These are phyloP conservation scores for Spodoptera picta DNA, from an alignment of 2,888 invertebrate species.

Conservation along the genomic window DNA sequence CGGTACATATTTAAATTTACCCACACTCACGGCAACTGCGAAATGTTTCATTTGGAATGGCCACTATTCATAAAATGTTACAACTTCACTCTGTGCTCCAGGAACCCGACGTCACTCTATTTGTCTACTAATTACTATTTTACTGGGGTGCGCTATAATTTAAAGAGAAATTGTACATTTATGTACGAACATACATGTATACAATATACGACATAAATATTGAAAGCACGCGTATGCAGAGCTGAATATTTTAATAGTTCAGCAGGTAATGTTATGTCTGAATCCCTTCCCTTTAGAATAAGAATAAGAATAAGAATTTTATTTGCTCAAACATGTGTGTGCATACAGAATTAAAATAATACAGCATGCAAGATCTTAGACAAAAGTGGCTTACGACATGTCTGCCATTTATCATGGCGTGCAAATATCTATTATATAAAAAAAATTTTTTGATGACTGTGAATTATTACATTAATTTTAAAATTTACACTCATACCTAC, in stretches of 20 bases:
- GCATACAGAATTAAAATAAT: too few relatives aligned
- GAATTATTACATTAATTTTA: too few relatives aligned
- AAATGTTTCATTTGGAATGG: constrained; percentile 54
- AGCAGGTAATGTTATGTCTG: constrained; percentile 2
- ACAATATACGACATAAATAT: not conserved
- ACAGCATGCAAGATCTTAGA: too few relatives aligned
- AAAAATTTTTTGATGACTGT: too few relatives aligned
- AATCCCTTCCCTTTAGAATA: constrained; percentile 18
- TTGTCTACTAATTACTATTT: constrained; percentile 53
- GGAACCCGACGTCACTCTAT: constrained; percentile 23
- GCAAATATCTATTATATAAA: too few relatives aligned
- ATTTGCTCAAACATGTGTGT: too few relatives aligned
- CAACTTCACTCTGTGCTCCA: constrained; percentile 38
- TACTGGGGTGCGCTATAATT: constrained; percentile 11
- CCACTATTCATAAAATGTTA: constrained; percentile 52
- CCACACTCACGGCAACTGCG: constrained; percentile 31
- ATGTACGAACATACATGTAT: not conserved
- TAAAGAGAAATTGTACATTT: not conserved
- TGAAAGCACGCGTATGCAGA: not conserved
- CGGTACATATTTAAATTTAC: constrained; percentile 56
- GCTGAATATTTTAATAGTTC: constrained; percentile 24
- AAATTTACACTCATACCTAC: too few relatives aligned
- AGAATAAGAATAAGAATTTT: too few relatives aligned
- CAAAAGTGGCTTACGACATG: too few relatives aligned
- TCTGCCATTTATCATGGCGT: too few relatives aligned